Base-by-base conservation (phyloP, 2,888 invertebrate species). In the Plebejus anna region DNA sequence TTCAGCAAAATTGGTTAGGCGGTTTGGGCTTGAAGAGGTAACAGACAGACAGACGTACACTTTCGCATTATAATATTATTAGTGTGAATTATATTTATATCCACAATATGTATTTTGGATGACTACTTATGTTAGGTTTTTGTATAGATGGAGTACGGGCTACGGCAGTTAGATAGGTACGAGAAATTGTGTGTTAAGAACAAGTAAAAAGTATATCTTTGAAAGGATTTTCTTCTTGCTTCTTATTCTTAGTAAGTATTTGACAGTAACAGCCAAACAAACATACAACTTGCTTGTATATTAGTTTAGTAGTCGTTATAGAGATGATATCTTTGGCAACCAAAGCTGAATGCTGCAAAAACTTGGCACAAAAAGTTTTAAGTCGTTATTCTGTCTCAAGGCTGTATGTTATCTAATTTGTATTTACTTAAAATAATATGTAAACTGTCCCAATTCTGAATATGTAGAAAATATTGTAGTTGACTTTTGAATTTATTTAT, bases 331-430 rank as follows among this genome's bases (percentile, higher is more conserved):
- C 5, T 66, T 66, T 66, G 66, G 66, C 66, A 66, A 66, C 66
- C 1, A 13, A 66, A 66, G 66, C 66, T 32, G 4, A 32, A 32
- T 66, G 32, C 66, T 66, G 13, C 28, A 36, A 32, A 66, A 66
- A 36, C 36, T 66, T 66, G 66, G 66, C 66, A 66, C 36, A 66
- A 36, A 66, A 36, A 66, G 5, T 32, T 66, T 66, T 11, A 13
- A 36, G 11, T 66, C 66, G 66, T 66, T 66, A 66, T 66, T 32
- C 28, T 32, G 32, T 36, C 32, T 36, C 13, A 66, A 66, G 66
- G 66, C 66, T 36, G 32, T 32, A 32, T 32, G 66, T 66, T 66
- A 66, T 36, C 66, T 32, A 66, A 66, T 66, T 61, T 32, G 66
- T 16, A 13, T 32, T 32, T 66, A 32, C 66, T 66, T 13, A 32